phyloP scores from a whole-genome alignment of 2,113 vertebrate genomes.

The Corythornis vintsioides region DNA sequence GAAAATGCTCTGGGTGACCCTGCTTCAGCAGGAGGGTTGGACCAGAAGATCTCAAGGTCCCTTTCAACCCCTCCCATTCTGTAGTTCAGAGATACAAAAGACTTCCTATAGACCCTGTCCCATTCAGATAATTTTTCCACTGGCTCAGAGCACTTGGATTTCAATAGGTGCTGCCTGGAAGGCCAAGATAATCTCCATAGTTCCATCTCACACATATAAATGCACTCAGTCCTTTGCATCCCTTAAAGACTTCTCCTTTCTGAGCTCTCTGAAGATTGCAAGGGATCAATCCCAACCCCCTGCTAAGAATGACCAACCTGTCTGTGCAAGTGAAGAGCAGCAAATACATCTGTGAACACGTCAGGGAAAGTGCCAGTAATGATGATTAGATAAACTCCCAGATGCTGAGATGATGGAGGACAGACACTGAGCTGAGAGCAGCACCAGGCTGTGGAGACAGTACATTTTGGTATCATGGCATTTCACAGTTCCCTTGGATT shows the following conservation, averaged over 20 bases:
- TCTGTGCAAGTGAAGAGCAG: neutral
- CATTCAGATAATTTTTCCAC: neutral
- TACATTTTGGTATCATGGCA: neutral
- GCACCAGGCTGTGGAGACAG: neutral
- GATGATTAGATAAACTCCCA: neutral
- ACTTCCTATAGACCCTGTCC: neutral
- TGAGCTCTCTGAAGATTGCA: neutral
- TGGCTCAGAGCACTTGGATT: neutral
- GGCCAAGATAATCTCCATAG: neutral
- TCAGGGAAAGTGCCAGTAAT: neutral
- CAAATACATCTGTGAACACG: neutral
- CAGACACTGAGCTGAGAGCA: neutral
- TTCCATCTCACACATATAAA: neutral
- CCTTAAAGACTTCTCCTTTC: neutral
- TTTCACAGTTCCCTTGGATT: neutral
- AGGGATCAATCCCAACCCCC: neutral
- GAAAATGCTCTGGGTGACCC: neutral
- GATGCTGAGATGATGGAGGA: neutral
- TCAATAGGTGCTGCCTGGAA: neutral
- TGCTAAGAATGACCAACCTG: neutral
- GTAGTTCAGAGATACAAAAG: neutral
- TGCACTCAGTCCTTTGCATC: fast-evolving
- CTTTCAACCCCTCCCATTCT: neutral
- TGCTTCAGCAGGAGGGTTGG: neutral
- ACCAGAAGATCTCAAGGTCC: neutral